These are phyloP conservation scores for Lampropteryx suffumata DNA, from an alignment of 2,888 invertebrate genomes.

Conservation along the genomic window DNA sequence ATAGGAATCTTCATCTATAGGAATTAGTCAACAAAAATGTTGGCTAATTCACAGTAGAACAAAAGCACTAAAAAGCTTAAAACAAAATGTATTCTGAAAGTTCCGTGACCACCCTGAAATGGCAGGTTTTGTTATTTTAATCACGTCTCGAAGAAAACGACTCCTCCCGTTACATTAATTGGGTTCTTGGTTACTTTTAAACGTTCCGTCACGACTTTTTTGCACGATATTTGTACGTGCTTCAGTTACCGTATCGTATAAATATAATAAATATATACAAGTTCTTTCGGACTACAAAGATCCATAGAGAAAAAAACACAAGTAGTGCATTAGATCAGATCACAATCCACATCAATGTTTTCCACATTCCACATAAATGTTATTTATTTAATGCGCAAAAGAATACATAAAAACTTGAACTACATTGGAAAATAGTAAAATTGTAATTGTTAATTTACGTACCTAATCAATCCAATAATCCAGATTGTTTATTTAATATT, in stretches of 20 bases:
- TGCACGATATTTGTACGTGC: slow-evolving; percentile 1
- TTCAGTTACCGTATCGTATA: too few relatives aligned
- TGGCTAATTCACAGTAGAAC: not conserved
- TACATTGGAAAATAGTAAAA: too few relatives aligned
- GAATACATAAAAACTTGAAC: too few relatives aligned
- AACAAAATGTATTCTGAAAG: slow-evolving; percentile 9
- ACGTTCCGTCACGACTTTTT: slow-evolving; percentile 10
- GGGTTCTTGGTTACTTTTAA: slow-evolving; percentile 42
- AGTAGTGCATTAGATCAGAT: too few relatives aligned
- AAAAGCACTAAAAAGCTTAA: not conserved
- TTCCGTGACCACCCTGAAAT: slow-evolving; percentile 2
- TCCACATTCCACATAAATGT: too few relatives aligned
- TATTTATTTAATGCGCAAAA: too few relatives aligned
- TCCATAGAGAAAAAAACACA: too few relatives aligned
- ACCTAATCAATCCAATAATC: slow-evolving; percentile 31
- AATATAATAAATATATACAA: too few relatives aligned
- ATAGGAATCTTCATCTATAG: not conserved
- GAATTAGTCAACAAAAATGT: not conserved
- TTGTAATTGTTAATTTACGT: too few relatives aligned
- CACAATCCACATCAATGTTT: too few relatives aligned
- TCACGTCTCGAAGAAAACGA: slow-evolving; percentile 48
- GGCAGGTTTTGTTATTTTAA: slow-evolving; percentile 53
- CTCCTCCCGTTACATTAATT: slow-evolving; percentile 60
- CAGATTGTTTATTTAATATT: slow-evolving; percentile 36
- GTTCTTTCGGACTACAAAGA: too few relatives aligned